These are phyloP conservation scores for Papilio polyxenes DNA, from an alignment of 1,140 invertebrate genomes.

Conservation along the genomic window DNA sequence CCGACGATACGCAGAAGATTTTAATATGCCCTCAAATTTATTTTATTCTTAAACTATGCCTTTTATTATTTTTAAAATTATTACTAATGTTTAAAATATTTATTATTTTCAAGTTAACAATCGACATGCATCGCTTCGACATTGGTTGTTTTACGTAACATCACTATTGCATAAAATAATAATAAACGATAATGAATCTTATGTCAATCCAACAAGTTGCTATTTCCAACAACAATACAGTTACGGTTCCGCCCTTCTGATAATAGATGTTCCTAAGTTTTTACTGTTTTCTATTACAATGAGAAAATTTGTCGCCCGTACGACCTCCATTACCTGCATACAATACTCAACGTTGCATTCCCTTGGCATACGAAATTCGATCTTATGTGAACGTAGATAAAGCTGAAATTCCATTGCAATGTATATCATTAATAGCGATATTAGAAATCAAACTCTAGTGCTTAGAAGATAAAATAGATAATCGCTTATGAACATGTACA, in stretches of 20 bases:
- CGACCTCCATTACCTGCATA: conserved; percentile 53
- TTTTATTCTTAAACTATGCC: no score
- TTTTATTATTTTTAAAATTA: background rate
- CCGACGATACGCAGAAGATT: no score
- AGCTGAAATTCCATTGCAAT: background rate
- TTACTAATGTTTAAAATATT: background rate
- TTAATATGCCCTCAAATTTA: no score
- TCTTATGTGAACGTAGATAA: background rate
- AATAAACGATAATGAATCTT: background rate
- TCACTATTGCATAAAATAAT: background rate
- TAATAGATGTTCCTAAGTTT: conserved; percentile 47
- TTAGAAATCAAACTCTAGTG: conserved; percentile 43
- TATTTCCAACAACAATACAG: background rate
- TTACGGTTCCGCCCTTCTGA: conserved; percentile 42
- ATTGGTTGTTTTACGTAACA: conserved; percentile 13
- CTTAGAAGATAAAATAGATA: conserved; percentile 42
- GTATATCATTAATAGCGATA: background rate
- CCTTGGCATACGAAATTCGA: background rate
- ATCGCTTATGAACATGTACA: conserved; percentile 48
- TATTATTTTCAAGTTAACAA: background rate
- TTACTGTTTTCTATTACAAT: conserved; percentile 56
- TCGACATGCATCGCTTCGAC: conserved; percentile 5
- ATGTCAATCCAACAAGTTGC: background rate
- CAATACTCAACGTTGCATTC: conserved; percentile 22
- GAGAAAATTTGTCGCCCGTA: conserved; percentile 53